Evolutionary conservation across 53 echinoderm and acorn worm species (phyloP).

Genomic region (Hippasteria phrygiana): DNA sequence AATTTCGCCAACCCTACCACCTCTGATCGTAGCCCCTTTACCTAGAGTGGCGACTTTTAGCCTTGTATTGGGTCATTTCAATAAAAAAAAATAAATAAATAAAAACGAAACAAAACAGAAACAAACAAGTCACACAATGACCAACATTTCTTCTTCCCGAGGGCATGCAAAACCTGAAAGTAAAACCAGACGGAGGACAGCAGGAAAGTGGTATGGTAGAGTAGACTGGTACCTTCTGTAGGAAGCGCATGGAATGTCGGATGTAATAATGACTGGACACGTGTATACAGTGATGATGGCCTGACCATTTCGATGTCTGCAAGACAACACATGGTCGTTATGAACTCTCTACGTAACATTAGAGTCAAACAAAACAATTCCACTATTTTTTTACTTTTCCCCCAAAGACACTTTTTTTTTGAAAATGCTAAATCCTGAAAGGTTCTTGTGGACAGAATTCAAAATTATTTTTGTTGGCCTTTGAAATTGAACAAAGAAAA

Average conservation of each 20-base stretch:
- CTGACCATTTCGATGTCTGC: not conserved
- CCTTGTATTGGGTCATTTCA: too few species aligned
- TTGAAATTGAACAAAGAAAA: too few species aligned
- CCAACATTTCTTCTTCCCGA: not conserved
- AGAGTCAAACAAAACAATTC: not conserved
- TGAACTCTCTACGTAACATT: not conserved
- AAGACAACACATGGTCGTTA: not conserved
- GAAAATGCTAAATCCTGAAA: too few species aligned
- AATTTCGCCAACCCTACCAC: too few species aligned
- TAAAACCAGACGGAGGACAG: not conserved
- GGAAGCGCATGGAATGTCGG: constrained; percentile 41
- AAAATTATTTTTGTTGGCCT: too few species aligned
- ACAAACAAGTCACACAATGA: not conserved
- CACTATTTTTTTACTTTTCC: too few species aligned
- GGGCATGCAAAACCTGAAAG: not conserved
- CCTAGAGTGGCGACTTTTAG: too few species aligned
- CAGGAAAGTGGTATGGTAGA: not conserved
- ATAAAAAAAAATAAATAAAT: too few species aligned
- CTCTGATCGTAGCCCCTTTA: too few species aligned
- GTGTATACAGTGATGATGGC: constrained; percentile 18
- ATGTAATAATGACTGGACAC: constrained; percentile 61
- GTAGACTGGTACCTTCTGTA: constrained; percentile 34
- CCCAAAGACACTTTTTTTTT: too few species aligned
- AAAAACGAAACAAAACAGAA: not conserved
- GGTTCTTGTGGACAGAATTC: too few species aligned